Evolutionary conservation across 2,113 vertebrate genomes (phyloP).

Genomic region (Plectropomus leopardus): DNA sequence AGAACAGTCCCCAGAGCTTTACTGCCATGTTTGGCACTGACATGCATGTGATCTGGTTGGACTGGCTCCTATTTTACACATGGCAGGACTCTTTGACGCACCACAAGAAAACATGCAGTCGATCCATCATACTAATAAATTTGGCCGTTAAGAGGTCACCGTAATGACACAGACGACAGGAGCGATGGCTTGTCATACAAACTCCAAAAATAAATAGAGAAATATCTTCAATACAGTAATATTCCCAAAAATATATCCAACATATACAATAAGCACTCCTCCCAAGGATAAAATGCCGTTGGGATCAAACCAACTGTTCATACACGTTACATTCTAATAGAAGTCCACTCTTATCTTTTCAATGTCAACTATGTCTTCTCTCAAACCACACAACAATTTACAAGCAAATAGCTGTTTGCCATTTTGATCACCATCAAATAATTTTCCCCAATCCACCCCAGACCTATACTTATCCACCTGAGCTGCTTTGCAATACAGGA

Average conservation of each 20-base stretch:
- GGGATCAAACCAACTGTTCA: slow-evolving; percentile 41
- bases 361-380: slow-evolving; percentile 1
- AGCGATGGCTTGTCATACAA: slow-evolving; percentile 65
- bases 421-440: slow-evolving; percentile 30
- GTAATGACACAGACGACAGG: slow-evolving; percentile 10
- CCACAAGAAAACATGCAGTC: slow-evolving; percentile 64
- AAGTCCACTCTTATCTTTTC: slow-evolving; percentile 26
- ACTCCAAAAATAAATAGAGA: slow-evolving; percentile 67
- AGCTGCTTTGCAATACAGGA: slow-evolving; percentile 29
- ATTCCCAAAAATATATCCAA: slow-evolving; percentile 66
- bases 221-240: slow-evolving; percentile 42
- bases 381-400: neutral
- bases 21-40: slow-evolving; percentile 71
- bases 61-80: slow-evolving; percentile 72
- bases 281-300: slow-evolving; percentile 52
- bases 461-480: slow-evolving; percentile 22
- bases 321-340: slow-evolving; percentile 43
- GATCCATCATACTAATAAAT: slow-evolving; percentile 40
- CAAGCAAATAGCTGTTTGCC: slow-evolving; percentile 19
- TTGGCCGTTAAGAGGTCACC: slow-evolving; percentile 26
- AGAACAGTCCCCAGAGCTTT: slow-evolving; percentile 70
- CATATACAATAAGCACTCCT: slow-evolving; percentile 59
- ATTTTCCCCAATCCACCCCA: slow-evolving; percentile 14
- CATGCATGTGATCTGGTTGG: slow-evolving; percentile 77
- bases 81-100: slow-evolving; percentile 33